Evolutionary conservation across 64 coral and sea anemone species (phyloP).

Genomic region (Catalaphyllia jardinei): DNA sequence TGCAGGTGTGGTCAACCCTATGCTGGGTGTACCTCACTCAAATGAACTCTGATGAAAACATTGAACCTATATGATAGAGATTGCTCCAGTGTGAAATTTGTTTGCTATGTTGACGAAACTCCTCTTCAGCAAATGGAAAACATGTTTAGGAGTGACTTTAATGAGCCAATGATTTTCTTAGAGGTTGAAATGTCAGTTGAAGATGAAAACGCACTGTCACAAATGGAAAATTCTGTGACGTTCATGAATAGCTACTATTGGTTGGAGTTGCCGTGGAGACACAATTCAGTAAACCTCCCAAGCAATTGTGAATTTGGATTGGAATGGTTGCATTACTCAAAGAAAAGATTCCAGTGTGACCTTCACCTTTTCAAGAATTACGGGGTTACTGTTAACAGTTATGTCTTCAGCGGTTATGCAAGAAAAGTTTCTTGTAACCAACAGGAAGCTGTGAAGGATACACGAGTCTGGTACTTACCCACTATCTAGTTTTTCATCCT

Average conservation of each 20-base stretch:
- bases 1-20: constrained; percentile 44
- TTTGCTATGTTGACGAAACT: background rate
- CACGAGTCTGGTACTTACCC: background rate
- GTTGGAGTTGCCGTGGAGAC: background rate
- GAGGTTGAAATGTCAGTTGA: constrained; percentile 4
- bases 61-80: background rate
- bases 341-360: background rate
- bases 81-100: constrained; percentile 37
- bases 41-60: constrained; percentile 68
- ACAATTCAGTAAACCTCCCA: background rate
- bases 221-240: constrained; percentile 7
- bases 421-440: background rate
- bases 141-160: constrained; percentile 14
- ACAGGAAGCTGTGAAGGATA: background rate
- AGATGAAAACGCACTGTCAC: background rate
- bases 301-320: background rate
- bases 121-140: background rate
- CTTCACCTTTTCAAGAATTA: background rate
- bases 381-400: background rate
- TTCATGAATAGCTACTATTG: background rate
- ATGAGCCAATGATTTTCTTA: background rate
- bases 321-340: background rate
- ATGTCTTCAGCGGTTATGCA: background rate
- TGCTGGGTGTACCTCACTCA: constrained; percentile 39
- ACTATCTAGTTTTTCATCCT: background rate